Conservation (phyloP, 2,113 vertebrate species). For the Xiphorhynchus elegans region DNA sequence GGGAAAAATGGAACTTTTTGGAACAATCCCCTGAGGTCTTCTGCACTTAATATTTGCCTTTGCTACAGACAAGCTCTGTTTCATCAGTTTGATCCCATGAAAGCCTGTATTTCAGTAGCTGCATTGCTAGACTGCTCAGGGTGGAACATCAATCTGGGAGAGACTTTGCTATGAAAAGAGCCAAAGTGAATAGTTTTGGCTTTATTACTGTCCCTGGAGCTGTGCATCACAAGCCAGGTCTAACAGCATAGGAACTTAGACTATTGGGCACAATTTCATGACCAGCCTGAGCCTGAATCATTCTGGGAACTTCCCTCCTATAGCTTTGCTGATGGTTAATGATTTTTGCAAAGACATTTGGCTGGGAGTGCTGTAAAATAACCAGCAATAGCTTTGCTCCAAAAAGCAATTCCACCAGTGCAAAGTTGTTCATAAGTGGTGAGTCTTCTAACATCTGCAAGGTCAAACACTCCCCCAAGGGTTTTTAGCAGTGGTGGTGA, state of each 20-base stretch:
- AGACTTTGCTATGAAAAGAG: neutral
- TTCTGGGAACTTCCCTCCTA: neutral
- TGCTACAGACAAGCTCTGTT: neutral
- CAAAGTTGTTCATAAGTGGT: neutral
- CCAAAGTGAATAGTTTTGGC: neutral
- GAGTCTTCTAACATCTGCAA: neutral
- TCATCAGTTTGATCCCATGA: neutral
- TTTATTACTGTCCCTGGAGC: neutral
- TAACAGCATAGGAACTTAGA: neutral
- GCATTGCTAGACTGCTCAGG: neutral
- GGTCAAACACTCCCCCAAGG: neutral
- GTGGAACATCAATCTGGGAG: neutral
- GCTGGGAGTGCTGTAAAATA: neutral
- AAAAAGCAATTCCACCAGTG: neutral
- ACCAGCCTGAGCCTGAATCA: neutral
- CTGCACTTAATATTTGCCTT: neutral
- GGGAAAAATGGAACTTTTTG: neutral
- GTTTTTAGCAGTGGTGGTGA: neutral
- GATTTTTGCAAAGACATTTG: neutral
- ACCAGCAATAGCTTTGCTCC: neutral
- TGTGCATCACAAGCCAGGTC: neutral
- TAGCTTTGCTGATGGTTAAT: neutral
- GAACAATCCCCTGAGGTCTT: neutral
- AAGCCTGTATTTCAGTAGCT: neutral
- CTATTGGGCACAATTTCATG: fast-evolving